phyloP scores from a whole-genome alignment of 2,113 vertebrate species.

The Sturnus vulgaris region DNA sequence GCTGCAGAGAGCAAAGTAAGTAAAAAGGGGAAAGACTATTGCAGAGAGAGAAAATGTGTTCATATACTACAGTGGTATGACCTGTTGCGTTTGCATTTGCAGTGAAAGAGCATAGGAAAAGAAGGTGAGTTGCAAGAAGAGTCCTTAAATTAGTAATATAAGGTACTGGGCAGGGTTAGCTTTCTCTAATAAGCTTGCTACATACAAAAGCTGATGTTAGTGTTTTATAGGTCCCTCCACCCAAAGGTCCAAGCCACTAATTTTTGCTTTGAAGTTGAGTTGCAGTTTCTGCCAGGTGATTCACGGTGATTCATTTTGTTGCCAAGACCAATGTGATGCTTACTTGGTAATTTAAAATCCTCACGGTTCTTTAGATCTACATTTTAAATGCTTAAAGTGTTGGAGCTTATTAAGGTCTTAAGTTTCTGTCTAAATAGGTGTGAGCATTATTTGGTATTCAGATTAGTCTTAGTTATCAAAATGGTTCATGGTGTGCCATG shows the following conservation, averaged over 20 bases:
- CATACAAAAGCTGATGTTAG: conserved; percentile 30
- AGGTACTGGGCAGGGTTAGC: not conserved
- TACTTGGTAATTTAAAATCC: conserved; percentile 54
- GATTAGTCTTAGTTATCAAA: conserved; percentile 52
- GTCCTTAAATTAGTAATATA: not conserved
- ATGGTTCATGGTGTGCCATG: conserved; percentile 48
- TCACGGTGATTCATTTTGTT: conserved; percentile 63
- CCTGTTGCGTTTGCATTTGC: not conserved
- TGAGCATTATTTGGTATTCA: conserved; percentile 5
- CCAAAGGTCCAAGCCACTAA: conserved; percentile 24
- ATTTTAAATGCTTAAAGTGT: conserved; percentile 47
- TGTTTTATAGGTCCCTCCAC: conserved; percentile 25
- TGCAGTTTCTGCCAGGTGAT: conserved; percentile 62
- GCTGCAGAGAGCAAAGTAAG: not conserved
- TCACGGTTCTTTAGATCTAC: conserved; percentile 41
- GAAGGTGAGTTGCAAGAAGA: not conserved
- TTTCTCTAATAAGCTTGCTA: not conserved
- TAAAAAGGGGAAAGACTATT: not conserved
- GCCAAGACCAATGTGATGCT: conserved; percentile 33
- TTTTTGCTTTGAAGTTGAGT: conserved; percentile 69
- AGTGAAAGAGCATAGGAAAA: not conserved
- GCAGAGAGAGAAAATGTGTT: not conserved
- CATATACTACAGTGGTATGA: not conserved
- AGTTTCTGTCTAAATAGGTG: conserved; percentile 49
- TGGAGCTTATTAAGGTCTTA: conserved; percentile 5